Base-by-base conservation (phyloP, 37 sponge, comb jelly and placozoan species). In the Crambe crambe region DNA sequence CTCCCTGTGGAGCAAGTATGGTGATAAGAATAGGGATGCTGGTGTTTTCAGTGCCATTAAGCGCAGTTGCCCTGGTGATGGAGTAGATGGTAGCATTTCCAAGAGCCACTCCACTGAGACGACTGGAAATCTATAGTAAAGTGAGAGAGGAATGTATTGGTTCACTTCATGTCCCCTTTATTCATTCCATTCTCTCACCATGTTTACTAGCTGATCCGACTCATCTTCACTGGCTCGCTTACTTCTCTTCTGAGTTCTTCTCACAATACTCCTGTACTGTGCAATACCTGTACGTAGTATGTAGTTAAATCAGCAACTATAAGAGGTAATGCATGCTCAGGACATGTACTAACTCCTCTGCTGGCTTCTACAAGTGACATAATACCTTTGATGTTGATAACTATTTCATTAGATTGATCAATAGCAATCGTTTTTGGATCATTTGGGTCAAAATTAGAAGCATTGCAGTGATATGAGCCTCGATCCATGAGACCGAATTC, bases 261-360 rank as follows among this genome's bases (percentile, higher is more conserved):
- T 32, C 8, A 32, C 22, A 9, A 64, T 40, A n/a, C n/a, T n/a
- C 38, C 62, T 42, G 60, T 80, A 80, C 32, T 80, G 80, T 22
- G 68, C 71, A n/a, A 80, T 40, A 68, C 58, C 80, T 80, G 30
- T 20, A 78, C n/a, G n/a, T n/a, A n/a, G n/a, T n/a, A n/a, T n/a
- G n/a, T n/a, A n/a, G n/a, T 22, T 9, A 21, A n/a, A n/a, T n/a
- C n/a, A n/a, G n/a, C n/a, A n/a, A n/a, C n/a, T n/a, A n/a, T n/a
- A n/a, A n/a, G n/a, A n/a, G n/a, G n/a, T n/a, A n/a, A n/a, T n/a
- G n/a, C n/a, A n/a, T n/a, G n/a, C n/a, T n/a, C n/a, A n/a, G n/a
- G n/a, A n/a, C n/a, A n/a, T n/a, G n/a, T n/a, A n/a, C n/a, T n/a
- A n/a, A n/a, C n/a, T n/a, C n/a, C n/a, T n/a, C n/a, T n/a, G n/a